Percentiles rank a stretch among this genome's conserved stretches.
phyloP scores from a whole-genome alignment of 2,113 vertebrate genomes.

The Heloderma charlesbogerti region DNA sequence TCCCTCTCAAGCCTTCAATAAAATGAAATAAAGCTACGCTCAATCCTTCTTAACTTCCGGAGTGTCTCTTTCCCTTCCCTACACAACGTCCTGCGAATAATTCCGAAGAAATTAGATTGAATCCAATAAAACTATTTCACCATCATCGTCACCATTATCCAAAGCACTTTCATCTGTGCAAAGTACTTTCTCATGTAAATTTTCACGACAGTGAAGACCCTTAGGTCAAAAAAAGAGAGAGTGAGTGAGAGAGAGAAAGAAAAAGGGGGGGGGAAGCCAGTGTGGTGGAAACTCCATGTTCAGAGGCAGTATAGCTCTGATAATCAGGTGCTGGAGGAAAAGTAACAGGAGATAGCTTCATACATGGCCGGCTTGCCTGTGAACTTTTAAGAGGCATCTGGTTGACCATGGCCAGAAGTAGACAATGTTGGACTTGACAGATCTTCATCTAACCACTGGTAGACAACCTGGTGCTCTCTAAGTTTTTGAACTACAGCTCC shows the following conservation, averaged over 20 bases:
- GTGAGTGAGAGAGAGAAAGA: no score
- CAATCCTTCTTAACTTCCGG: background rate
- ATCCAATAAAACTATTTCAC: background rate
- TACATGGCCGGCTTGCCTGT: background rate
- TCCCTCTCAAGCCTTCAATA: background rate
- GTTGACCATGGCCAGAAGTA: background rate
- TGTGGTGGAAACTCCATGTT: background rate
- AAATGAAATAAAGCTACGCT: background rate
- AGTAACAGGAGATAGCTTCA: background rate
- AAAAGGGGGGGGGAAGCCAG: background rate
- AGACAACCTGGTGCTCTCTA: background rate
- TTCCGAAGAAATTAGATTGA: background rate
- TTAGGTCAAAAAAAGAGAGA: no score
- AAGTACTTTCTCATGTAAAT: background rate
- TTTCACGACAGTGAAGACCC: no score
- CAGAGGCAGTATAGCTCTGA: background rate
- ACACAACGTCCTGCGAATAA: background rate
- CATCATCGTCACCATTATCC: background rate
- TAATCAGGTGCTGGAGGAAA: background rate
- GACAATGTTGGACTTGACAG: background rate
- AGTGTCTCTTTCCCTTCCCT: background rate
- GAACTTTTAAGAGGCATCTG: background rate
- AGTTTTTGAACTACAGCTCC: background rate
- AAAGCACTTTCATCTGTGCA: background rate
- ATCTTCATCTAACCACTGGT: background rate